Evolutionary conservation across 2,888 invertebrate species (phyloP), one percentile per base, ranked within the genome.

Genomic region (Pyrochroa serraticornis): DNA sequence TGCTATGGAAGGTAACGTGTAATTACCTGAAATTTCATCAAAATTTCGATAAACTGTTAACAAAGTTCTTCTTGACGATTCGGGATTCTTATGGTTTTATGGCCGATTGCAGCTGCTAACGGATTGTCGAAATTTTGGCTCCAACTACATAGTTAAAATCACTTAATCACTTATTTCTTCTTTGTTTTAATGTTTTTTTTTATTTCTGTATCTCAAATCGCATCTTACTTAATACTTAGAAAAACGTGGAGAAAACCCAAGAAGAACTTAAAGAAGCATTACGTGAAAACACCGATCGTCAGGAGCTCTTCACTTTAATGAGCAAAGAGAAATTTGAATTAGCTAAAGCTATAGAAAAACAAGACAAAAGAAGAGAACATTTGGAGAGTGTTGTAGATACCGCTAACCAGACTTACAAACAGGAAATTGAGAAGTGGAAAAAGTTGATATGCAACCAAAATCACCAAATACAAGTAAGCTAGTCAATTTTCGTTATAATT

Each of bases 231-330:
- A n/a, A 66, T 56, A 66, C 77, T 8, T 69, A 82, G 77, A 62
- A 70, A 50, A 69, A 72, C 56, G 73, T 79, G 49, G 68, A 66
- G 0, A 63, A 75, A 8, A 71, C 76, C 56, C 75, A 83, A 65
- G 70, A 75, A 12, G 75, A 79, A 43, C 67, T 85, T 32, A 77
- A 81, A 7, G 74, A 75, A 53, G 75, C 80, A 30, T 80, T 84
- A 2, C 80, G 81, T 59, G 79, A 80, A 32, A 84, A 85, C 61
- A 84, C 85, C 0, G 81, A 82, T 53, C 83, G 83, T 60, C 64
- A 84, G 32, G 84, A 84, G 66, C 75, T 86, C 9, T 60, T 85
- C 5, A 79, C 82, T 0, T 74, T 84, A n/a, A 73, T 87, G 30
- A 82, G 81, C 39, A 82, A 82, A 45, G 85, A 87, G 64, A 82